phyloP scores from a whole-genome alignment of 2,797 vertebrate genomes.

The Eremophila alpestris region DNA sequence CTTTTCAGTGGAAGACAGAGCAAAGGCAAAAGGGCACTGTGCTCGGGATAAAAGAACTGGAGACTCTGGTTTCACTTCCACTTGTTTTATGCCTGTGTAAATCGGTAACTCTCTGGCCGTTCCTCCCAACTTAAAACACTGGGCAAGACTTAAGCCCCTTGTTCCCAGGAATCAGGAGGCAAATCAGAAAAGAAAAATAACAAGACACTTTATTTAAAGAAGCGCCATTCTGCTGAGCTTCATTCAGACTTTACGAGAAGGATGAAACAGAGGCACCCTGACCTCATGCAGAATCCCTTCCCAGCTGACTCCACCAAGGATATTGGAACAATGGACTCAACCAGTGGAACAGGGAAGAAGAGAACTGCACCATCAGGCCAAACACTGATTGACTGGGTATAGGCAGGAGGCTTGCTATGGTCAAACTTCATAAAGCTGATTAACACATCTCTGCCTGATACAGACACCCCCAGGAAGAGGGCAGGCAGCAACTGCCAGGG shows the following conservation, averaged over 20 bases:
- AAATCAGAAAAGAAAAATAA: neutral
- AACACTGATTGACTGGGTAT: neutral
- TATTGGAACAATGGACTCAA: neutral
- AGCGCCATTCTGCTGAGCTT: neutral
- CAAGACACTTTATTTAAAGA: conserved; percentile 13
- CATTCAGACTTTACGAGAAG: conserved; percentile 14
- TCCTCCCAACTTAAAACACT: neutral
- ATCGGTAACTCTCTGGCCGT: neutral
- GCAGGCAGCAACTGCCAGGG: neutral
- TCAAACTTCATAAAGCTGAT: conserved; percentile 49
- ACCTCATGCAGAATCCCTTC: neutral
- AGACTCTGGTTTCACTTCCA: conserved; percentile 42
- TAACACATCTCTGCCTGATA: conserved; percentile 34
- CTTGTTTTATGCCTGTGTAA: conserved; percentile 32
- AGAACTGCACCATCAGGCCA: conserved; percentile 17
- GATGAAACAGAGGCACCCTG: conserved; percentile 26
- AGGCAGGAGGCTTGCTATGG: neutral
- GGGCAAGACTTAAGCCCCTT: conserved; percentile 39
- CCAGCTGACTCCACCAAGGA: neutral
- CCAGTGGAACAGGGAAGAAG: neutral
- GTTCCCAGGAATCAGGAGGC: conserved; percentile 27
- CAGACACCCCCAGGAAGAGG: neutral
- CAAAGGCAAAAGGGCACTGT: conserved; percentile 42
- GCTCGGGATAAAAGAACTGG: conserved; percentile 23
- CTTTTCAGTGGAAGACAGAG: neutral